phyloP scores from a whole-genome alignment of 2,888 invertebrate species.

The Mesorhabditis sp. region DNA sequence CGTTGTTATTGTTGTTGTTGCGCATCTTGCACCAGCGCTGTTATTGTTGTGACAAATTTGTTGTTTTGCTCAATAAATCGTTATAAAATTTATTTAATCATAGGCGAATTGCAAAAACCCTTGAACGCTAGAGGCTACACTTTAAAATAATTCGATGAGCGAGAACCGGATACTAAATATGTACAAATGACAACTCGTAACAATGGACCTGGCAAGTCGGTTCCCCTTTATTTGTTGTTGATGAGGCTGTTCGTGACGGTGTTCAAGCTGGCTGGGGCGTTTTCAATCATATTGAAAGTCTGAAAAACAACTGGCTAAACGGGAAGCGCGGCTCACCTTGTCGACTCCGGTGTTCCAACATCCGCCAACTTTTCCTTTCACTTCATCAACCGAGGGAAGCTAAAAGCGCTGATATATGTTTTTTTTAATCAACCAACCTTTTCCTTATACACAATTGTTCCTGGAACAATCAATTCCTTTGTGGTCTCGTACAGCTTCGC shows the following conservation, averaged over 20 bases:
- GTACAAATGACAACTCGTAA: not conserved
- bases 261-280: slow-evolving; percentile 42
- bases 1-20: not conserved
- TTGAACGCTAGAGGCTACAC: too few species aligned
- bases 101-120: too few species aligned
- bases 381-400: slow-evolving; percentile 44
- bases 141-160: too few species aligned
- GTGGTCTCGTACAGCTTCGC: slow-evolving; percentile 42
- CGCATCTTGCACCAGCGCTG: not conserved
- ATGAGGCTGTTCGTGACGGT: slow-evolving; percentile 44
- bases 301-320: slow-evolving; percentile 15
- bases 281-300: slow-evolving; percentile 41
- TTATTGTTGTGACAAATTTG: not conserved
- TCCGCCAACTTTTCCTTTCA: slow-evolving; percentile 41
- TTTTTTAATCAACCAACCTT: slow-evolving; percentile 27
- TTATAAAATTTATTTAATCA: not conserved
- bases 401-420: slow-evolving; percentile 21
- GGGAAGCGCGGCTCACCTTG: slow-evolving; percentile 19
- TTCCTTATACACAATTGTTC: slow-evolving; percentile 51
- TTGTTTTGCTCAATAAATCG: not conserved
- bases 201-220: too few species aligned
- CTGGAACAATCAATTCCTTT: slow-evolving; percentile 51
- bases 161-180: not conserved
- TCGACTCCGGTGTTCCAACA: slow-evolving; percentile 48
- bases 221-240: slow-evolving; percentile 32